phyloP scores from a whole-genome alignment of 2,113 vertebrate species.

The Archocentrus centrarchus region DNA sequence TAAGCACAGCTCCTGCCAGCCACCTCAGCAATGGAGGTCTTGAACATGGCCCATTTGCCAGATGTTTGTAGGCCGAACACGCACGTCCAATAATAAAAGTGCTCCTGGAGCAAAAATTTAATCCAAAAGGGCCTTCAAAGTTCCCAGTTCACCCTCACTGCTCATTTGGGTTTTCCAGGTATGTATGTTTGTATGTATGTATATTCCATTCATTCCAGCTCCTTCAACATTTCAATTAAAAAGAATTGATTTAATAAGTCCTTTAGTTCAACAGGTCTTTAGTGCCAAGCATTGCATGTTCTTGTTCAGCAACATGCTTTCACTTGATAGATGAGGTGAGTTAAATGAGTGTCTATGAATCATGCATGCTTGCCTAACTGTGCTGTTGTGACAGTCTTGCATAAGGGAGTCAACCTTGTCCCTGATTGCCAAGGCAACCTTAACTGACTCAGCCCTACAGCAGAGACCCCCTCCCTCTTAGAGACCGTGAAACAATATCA shows the following conservation, averaged over 20 bases:
- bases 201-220: background rate
- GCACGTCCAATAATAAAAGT: too few species aligned
- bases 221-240: background rate
- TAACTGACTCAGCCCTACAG: background rate
- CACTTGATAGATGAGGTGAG: background rate
- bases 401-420: conserved; percentile 15
- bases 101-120: too few species aligned
- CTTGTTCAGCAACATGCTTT: background rate
- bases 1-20: too few species aligned
- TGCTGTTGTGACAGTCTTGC: background rate
- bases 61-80: too few species aligned
- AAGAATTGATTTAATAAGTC: background rate
- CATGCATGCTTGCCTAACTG: background rate
- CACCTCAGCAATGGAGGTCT: too few species aligned
- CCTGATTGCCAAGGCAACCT: conserved; percentile 38
- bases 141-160: too few species aligned
- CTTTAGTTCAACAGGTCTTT: background rate
- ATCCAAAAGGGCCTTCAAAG: too few species aligned
- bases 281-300: background rate
- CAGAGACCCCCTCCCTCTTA: background rate
- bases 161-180: too few species aligned
- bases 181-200: too few species aligned
- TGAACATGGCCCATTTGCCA: too few species aligned
- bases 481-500: background rate
- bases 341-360: conserved; percentile 1